Conservation (phyloP, 2,888 invertebrate species). For the Listrodromus nycthemerus region DNA sequence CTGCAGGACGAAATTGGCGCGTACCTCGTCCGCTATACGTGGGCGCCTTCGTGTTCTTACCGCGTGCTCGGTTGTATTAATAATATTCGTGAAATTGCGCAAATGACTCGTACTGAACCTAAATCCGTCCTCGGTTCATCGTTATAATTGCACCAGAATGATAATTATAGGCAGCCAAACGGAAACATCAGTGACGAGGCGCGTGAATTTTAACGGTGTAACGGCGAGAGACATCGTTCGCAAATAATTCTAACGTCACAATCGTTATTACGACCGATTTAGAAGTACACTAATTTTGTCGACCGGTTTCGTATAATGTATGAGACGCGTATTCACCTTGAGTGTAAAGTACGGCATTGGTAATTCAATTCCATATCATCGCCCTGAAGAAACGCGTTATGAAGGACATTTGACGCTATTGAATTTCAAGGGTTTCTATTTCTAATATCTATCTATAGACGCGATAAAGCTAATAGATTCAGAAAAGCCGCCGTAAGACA, state of each 20-base stretch:
- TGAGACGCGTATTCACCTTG: neutral
- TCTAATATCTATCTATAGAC: neutral
- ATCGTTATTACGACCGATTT: constrained; percentile 17
- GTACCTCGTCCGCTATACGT: constrained; percentile 41
- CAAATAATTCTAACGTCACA: constrained; percentile 40
- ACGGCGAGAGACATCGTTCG: constrained; percentile 1
- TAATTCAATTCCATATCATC: neutral
- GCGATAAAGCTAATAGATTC: neutral
- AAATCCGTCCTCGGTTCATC: constrained; percentile 53
- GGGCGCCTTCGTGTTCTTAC: constrained; percentile 44
- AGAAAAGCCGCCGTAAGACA: neutral
- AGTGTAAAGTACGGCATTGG: neutral
- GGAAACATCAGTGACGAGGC: constrained; percentile 33
- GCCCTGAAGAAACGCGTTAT: neutral
- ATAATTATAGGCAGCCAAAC: constrained; percentile 48
- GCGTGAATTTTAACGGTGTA: constrained; percentile 5
- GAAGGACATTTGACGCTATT: neutral
- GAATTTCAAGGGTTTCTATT: constrained; percentile 16
- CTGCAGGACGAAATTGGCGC: constrained; percentile 43
- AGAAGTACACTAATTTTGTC: neutral
- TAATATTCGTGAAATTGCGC: constrained; percentile 57
- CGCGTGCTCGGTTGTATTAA: constrained; percentile 51
- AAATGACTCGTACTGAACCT: constrained; percentile 52
- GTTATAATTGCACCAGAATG: constrained; percentile 55
- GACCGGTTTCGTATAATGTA: neutral